These are phyloP conservation scores for Neoascia interrupta DNA, from an alignment of 2,888 invertebrate species.

Conservation along the genomic window DNA sequence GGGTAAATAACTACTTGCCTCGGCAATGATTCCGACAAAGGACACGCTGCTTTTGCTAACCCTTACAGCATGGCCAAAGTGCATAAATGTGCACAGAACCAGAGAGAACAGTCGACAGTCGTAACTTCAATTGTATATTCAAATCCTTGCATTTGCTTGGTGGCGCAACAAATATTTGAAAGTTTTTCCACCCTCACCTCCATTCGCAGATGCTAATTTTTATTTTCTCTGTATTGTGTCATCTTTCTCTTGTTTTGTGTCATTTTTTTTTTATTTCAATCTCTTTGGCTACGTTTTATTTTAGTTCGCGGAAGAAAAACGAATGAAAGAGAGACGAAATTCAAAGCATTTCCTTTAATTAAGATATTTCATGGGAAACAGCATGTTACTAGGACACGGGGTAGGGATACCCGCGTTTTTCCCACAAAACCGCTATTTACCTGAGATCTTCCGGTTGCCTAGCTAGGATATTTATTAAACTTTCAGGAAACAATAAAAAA, in stretches of 20 bases:
- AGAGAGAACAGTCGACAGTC: conserved; percentile 8
- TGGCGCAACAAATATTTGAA: conserved; percentile 60
- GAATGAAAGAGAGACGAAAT: conserved; percentile 28
- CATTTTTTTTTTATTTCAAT: too few species aligned
- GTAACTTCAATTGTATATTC: conserved; percentile 46
- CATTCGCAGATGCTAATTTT: conserved; percentile 45
- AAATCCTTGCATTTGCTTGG: conserved; percentile 43
- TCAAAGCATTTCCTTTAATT: conserved; percentile 59
- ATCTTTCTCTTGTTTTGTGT: too few species aligned
- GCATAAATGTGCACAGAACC: conserved; percentile 29
- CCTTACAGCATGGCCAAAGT: conserved; percentile 40
- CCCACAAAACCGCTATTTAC: conserved; percentile 44
- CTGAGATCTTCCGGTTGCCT: conserved; percentile 44
- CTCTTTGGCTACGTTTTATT: too few species aligned
- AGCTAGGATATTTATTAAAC: conserved; percentile 58
- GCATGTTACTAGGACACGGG: conserved; percentile 49
- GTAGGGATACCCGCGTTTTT: conserved; percentile 29
- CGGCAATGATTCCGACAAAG: conserved; percentile 63
- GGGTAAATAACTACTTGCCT: conserved; percentile 62
- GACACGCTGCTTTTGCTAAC: conserved; percentile 39
- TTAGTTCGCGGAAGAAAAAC: too few species aligned
- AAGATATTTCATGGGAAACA: conserved; percentile 58
- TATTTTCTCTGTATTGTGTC: conserved; percentile 44
- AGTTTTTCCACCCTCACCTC: conserved; percentile 58
- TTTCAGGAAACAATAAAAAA: conserved; percentile 49